Evolutionary conservation across 2,888 invertebrate genomes (phyloP).

Genomic region (Amphimallon solstitiale): DNA sequence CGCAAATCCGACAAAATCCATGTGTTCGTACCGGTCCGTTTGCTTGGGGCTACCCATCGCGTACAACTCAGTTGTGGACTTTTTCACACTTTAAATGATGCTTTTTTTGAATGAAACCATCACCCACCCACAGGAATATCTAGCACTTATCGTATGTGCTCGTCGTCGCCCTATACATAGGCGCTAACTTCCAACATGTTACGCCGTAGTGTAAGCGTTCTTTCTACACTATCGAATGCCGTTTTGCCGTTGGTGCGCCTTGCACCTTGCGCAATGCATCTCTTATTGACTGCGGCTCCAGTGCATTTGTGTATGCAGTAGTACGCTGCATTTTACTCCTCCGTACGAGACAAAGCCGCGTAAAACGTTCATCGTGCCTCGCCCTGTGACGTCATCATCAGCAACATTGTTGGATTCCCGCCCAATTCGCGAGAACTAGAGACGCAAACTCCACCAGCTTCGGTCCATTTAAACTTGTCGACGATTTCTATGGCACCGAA

Average conservation of each 20-base stretch:
- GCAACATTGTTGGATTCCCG: constrained; percentile 49
- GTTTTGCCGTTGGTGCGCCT: constrained; percentile 29
- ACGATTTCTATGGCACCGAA: no score
- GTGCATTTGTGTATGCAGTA: constrained; percentile 56
- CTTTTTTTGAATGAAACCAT: constrained; percentile 34
- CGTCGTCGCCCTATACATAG: neutral
- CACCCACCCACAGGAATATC: neutral
- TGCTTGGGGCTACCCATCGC: neutral
- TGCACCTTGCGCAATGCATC: constrained; percentile 46
- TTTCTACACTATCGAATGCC: neutral
- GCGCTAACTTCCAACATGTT: neutral
- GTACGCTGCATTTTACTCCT: constrained; percentile 60
- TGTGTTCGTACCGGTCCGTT: neutral
- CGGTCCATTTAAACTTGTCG: neutral
- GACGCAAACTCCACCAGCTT: constrained; percentile 4
- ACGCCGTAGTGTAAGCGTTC: neutral
- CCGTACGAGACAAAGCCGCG: constrained; percentile 38
- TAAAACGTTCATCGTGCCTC: constrained; percentile 25
- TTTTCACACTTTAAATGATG: constrained; percentile 7
- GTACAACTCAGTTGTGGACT: neutral
- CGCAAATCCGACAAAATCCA: neutral
- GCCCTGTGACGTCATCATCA: constrained; percentile 39
- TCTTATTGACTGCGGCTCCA: constrained; percentile 51
- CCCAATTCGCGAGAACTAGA: constrained; percentile 43
- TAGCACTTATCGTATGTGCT: neutral